These are phyloP conservation scores for Taphrorychus bicolor DNA, from an alignment of 2,888 invertebrate genomes.

Conservation along the genomic window DNA sequence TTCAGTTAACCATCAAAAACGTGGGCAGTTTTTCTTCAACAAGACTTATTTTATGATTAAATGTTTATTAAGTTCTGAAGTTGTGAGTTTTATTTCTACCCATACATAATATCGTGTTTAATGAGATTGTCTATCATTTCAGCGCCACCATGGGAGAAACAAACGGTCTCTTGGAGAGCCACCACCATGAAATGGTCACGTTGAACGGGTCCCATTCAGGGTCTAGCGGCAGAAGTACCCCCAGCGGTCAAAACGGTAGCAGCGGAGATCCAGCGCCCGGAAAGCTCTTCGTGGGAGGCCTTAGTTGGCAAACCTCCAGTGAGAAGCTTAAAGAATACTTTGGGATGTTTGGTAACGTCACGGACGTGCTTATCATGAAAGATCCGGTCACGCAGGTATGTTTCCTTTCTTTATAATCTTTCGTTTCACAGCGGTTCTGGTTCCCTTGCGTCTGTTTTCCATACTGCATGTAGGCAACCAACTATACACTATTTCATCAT, in stretches of 20 bases:
- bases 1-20: too few species aligned
- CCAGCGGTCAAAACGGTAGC: constrained; percentile 57
- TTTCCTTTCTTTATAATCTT: too few species aligned
- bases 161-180: constrained; percentile 62
- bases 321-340: constrained; percentile 93
- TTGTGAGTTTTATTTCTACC: too few species aligned
- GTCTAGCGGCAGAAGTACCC: constrained; percentile 80
- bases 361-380: constrained; percentile 93
- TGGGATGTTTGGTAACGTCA: constrained; percentile 89
- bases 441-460: too few species aligned
- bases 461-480: too few species aligned
- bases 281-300: constrained; percentile 89
- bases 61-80: too few species aligned
- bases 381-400: constrained; percentile 90
- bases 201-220: constrained; percentile 64
- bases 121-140: too few species aligned
- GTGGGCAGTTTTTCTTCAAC: too few species aligned
- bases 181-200: constrained; percentile 57
- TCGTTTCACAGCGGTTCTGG: neutral
- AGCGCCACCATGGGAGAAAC: constrained; percentile 64
- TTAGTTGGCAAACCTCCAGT: constrained; percentile 92
- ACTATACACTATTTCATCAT: too few species aligned
- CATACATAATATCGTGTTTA: too few species aligned
- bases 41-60: too few species aligned
- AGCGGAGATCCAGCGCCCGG: constrained; percentile 77